Base-by-base conservation (phyloP, 2,888 invertebrate genomes). In the Idaea biselata region DNA sequence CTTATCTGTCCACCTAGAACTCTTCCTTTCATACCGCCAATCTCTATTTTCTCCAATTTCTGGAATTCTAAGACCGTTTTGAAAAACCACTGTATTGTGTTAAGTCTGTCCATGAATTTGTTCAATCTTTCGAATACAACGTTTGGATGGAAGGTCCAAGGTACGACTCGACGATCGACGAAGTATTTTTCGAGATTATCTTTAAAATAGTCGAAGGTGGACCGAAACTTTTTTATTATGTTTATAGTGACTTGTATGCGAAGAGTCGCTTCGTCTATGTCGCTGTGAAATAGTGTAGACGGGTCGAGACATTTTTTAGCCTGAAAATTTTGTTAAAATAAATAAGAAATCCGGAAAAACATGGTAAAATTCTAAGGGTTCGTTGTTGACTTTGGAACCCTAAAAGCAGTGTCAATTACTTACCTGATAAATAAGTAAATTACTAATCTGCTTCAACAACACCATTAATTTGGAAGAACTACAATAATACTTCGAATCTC, bases 11-110 rank as follows among this genome's bases (percentile, higher is more conserved):
- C 93, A 77, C 96, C 96, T 1, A 97, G 88, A 16, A 95, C 95
- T 67, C 97, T 93, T 11, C 97, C 97, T 79, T 96, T 96, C 78
- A 97, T 93, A 11, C 97, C 99, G 55, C 99, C 98, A 72, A 99
- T 96, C 93, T 99, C 99, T 59, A 99, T 96, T 88, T 98, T 98
- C 88, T 99, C 99, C 72, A 99, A 89, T 86, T 99, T 99, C 82
- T 97, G 95, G 84, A 98, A 99, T 88, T 99, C 99, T 70, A 97
- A 89, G 11, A 98, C 97, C 0, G 98, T 98, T 86, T 97, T 95
- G 86, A 99, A 98, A 80, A 99, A 96, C 95, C 96, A 96, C 90
- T 95, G 91, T 74, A 98, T 96, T 0, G 96, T 96, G 60, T 95
- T 93, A 16, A 98, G 82, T 68, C 97, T 93, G 32, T 95, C 95